Evolutionary conservation across 2,113 vertebrate genomes (phyloP), one percentile per base, ranked within the genome.

Genomic region (Phainopepla nitens): DNA sequence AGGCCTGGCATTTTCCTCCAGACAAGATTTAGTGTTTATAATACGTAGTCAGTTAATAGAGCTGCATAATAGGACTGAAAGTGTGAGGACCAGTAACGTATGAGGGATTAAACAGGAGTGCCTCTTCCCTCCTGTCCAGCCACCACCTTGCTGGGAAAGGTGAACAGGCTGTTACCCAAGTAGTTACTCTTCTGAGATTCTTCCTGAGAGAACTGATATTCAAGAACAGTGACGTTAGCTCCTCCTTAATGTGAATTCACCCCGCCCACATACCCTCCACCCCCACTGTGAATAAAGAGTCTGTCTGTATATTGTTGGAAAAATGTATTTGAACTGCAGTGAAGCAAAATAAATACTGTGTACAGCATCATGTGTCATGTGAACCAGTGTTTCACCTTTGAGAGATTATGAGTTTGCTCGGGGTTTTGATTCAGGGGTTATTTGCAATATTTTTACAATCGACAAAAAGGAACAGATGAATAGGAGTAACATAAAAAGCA

Each of bases 281-380:
- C 85, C 66, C 69, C 69, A 73, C 58, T 95, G 77, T 93, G 66
- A 96, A 93, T 92, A 91, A 96, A 83, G 77, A 96, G 76, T 96
- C 96, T 92, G 90, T 96, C 87, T 97, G 91, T 93, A 93, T 92
- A 71, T 96, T 90, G 93, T 97, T 95, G 81, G 90, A 91, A 97
- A 97, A 94, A 81, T 96, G 90, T 95, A 93, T 96, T 97, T 90
- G 93, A 98, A 97, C 68, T 96, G 83, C 94, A 92, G 65, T 69
- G 87, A 91, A 97, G 82, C 90, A 96, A 97, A 98, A 98, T 98
- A 98, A 98, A 98, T 72, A 83, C 56, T n/a, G 39, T 94, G 68
- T 94, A 93, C 57, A 90, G 86, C 92, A 93, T 80, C 60, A 42
- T 45, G 39, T 56, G 54, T 69, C n/a, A 51, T 78, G 76, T 97